Evolutionary conservation across 2,113 vertebrate genomes (phyloP).

Genomic region (Oophaga pumilio): DNA sequence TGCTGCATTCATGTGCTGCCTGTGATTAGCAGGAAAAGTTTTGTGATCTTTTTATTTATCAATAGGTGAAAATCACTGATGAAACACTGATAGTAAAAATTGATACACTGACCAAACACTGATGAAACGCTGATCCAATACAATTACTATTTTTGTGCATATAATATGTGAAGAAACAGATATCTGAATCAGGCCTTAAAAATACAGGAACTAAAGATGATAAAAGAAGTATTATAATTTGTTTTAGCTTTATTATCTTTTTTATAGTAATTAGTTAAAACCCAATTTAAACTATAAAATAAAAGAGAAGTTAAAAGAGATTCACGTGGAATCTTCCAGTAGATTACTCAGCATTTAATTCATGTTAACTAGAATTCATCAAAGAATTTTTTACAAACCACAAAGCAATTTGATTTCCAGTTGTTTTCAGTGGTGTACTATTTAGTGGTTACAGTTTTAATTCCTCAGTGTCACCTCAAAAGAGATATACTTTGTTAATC

Average conservation of each 20-base stretch:
- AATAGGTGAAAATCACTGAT: too few relatives aligned
- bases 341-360: conserved; percentile 29
- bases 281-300: not conserved
- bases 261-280: not conserved
- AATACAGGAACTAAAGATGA: conserved; percentile 3
- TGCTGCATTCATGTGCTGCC: too few relatives aligned
- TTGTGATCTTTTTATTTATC: too few relatives aligned
- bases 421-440: not conserved
- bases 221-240: not conserved
- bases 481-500: conserved; percentile 37
- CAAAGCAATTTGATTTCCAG: conserved; percentile 36
- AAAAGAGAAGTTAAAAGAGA: not conserved
- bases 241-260: conserved; percentile 9
- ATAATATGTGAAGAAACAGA: too few relatives aligned
- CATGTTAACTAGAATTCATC: conserved; percentile 48
- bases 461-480: conserved; percentile 34
- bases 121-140: not conserved
- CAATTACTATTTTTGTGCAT: not conserved
- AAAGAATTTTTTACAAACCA: conserved; percentile 24
- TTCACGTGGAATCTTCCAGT: conserved; percentile 22
- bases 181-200: not conserved
- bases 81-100: too few relatives aligned
- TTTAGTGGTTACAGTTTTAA: conserved; percentile 20
- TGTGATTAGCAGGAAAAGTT: too few relatives aligned
- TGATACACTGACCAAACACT: too few relatives aligned